These are phyloP conservation scores for Noctua comes DNA, from an alignment of 2,888 invertebrate species.

Conservation along the genomic window DNA sequence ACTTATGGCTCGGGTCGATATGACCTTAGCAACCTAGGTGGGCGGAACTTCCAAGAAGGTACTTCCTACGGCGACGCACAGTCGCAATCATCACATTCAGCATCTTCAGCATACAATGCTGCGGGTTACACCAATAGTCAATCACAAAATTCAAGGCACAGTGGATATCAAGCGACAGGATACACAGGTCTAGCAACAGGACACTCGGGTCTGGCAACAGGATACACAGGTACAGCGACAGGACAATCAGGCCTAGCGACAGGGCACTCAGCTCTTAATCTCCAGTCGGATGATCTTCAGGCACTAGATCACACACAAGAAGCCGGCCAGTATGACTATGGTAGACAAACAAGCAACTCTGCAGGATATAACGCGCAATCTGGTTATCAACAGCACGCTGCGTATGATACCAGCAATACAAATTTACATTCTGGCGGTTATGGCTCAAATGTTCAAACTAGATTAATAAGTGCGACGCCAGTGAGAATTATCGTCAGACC, in stretches of 20 bases:
- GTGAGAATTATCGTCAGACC: constrained; percentile 81
- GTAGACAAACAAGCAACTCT: constrained; percentile 66
- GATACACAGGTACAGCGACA: background rate
- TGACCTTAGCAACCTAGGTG: constrained; percentile 82
- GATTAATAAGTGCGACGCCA: constrained; percentile 75
- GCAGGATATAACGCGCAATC: constrained; percentile 74
- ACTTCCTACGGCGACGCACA: constrained; percentile 69
- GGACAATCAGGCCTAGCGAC: constrained; percentile 33
- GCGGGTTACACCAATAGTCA: constrained; percentile 65
- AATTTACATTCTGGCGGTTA: constrained; percentile 69
- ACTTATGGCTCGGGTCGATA: constrained; percentile 82
- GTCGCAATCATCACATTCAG: constrained; percentile 69
- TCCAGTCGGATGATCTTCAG: constrained; percentile 72
- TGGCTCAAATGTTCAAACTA: constrained; percentile 70
- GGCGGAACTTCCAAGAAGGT: constrained; percentile 85
- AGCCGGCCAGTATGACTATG: constrained; percentile 70
- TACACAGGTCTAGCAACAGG: constrained; percentile 35
- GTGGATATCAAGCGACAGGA: constrained; percentile 68
- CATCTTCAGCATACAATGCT: constrained; percentile 57
- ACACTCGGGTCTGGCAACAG: background rate
- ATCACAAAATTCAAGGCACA: constrained; percentile 70
- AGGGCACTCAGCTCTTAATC: constrained; percentile 55
- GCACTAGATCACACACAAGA: constrained; percentile 70
- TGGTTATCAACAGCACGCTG: constrained; percentile 71
- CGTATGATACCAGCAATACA: constrained; percentile 66